phyloP scores from a whole-genome alignment of 23 tunicate species.

The Halocynthia aurantium region DNA sequence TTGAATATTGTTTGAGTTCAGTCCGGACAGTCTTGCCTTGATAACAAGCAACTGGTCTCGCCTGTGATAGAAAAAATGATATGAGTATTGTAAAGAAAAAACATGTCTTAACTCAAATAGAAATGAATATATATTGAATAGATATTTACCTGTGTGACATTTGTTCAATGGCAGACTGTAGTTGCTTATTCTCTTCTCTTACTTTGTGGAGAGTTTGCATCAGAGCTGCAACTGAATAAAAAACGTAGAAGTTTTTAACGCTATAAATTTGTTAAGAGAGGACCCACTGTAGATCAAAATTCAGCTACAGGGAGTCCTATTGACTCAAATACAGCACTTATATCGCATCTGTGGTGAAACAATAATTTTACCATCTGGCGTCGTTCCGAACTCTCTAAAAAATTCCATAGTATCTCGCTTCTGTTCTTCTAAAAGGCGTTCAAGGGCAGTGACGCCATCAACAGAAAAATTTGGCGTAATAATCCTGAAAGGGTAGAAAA shows the following conservation, averaged over 20 bases:
- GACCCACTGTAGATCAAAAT: no score
- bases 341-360: no score
- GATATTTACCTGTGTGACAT: slow-evolving; percentile 35
- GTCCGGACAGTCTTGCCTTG: slow-evolving; percentile 40
- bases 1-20: neutral
- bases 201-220: slow-evolving; percentile 36
- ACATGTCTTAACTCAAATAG: no score
- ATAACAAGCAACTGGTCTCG: slow-evolving; percentile 54
- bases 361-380: slow-evolving; percentile 15
- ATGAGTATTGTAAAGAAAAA: neutral
- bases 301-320: no score
- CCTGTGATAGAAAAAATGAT: neutral
- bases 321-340: no score
- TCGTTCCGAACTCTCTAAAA: slow-evolving; percentile 57
- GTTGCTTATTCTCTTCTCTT: slow-evolving; percentile 39
- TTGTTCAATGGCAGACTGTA: slow-evolving; percentile 42
- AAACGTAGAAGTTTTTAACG: neutral
- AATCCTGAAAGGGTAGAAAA: neutral
- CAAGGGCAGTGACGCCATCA: slow-evolving; percentile 70
- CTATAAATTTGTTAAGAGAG: no score
- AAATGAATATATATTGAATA: no score
- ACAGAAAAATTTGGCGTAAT: neutral
- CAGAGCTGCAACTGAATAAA: slow-evolving; percentile 44
- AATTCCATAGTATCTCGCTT: slow-evolving; percentile 37
- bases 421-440: slow-evolving; percentile 46